Percentiles rank a stretch among this genome's conserved stretches.
Evolutionary conservation across 2,113 vertebrate species (phyloP).

Genomic region (Paraplagusia blochii): DNA sequence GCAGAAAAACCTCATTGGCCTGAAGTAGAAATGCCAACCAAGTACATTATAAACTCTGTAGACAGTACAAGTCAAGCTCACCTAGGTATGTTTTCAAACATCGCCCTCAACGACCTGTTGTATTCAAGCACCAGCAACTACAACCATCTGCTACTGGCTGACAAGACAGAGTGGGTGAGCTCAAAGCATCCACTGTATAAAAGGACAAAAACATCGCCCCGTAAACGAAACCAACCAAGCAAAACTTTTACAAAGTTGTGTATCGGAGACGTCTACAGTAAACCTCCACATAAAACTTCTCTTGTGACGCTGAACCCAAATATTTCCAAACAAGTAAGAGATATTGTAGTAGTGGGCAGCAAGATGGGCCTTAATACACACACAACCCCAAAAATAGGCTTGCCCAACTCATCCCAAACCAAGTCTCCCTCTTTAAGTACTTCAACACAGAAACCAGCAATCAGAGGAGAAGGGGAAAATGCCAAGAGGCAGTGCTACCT

Average conservation of each 20-base stretch:
- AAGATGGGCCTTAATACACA: slow-evolving; percentile 56
- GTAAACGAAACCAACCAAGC: slow-evolving; percentile 24
- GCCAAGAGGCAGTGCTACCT: slow-evolving; percentile 84
- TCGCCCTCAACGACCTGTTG: slow-evolving; percentile 83
- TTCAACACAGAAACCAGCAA: slow-evolving; percentile 49
- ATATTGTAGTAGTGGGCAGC: slow-evolving; percentile 70
- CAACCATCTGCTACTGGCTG: slow-evolving; percentile 82
- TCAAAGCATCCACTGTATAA: slow-evolving; percentile 50
- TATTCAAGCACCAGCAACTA: slow-evolving; percentile 84
- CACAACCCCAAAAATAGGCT: slow-evolving; percentile 40
- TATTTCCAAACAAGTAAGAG: slow-evolving; percentile 53
- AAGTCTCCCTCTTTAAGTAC: slow-evolving; percentile 60
- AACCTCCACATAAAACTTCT: slow-evolving; percentile 46
- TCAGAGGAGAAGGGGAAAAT: slow-evolving; percentile 66
- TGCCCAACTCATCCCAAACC: slow-evolving; percentile 47
- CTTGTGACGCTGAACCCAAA: slow-evolving; percentile 19
- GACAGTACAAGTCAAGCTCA: slow-evolving; percentile 72
- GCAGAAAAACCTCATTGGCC: slow-evolving; percentile 90
- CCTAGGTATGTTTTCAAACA: slow-evolving; percentile 70
- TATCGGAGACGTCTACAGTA: slow-evolving; percentile 38
- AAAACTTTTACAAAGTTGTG: slow-evolving; percentile 32
- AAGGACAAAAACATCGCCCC: slow-evolving; percentile 54
- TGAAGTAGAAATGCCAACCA: slow-evolving; percentile 84
- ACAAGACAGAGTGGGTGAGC: slow-evolving; percentile 74
- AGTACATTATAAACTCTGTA: slow-evolving; percentile 77